These are phyloP conservation scores for Paramormyrops kingsleyae DNA, from an alignment of 2,113 vertebrate species.

Conservation along the genomic window DNA sequence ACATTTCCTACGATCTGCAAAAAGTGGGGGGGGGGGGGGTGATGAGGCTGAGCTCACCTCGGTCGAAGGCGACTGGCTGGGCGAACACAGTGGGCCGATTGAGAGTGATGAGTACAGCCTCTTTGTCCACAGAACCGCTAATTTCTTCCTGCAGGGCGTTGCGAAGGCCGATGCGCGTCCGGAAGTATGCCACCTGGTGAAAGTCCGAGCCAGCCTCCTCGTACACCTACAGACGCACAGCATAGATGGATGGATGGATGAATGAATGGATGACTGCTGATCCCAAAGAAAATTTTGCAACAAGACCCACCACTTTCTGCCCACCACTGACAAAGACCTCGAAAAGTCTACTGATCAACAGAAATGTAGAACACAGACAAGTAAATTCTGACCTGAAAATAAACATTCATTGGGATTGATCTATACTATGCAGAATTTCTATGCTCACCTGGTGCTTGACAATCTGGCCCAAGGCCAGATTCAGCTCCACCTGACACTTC, in stretches of 20 bases:
- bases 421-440: neutral
- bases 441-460: slow-evolving; percentile 88
- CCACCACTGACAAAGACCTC: neutral
- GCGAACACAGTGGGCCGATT: slow-evolving; percentile 95
- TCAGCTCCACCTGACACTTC: slow-evolving; percentile 95
- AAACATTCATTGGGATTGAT: neutral
- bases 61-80: slow-evolving; percentile 94
- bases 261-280: neutral
- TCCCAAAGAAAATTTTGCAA: neutral
- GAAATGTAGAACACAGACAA: neutral
- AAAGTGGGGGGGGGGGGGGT: neutral
- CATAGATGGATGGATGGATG: neutral
- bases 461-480: slow-evolving; percentile 93
- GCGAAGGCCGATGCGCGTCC: slow-evolving; percentile 88
- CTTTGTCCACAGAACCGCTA: slow-evolving; percentile 87
- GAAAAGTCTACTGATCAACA: neutral
- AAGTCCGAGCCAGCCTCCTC: slow-evolving; percentile 98
- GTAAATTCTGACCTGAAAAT: neutral
- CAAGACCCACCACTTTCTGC: neutral
- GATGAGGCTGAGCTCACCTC: slow-evolving; percentile 61
- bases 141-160: slow-evolving; percentile 96
- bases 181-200: slow-evolving; percentile 97
- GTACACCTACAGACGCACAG: slow-evolving; percentile 70
- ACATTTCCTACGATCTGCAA: neutral
- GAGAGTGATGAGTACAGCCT: slow-evolving; percentile 94